Base-by-base conservation (phyloP, 92 coral and sea anemone species). In the Parazoanthus swiftii region DNA sequence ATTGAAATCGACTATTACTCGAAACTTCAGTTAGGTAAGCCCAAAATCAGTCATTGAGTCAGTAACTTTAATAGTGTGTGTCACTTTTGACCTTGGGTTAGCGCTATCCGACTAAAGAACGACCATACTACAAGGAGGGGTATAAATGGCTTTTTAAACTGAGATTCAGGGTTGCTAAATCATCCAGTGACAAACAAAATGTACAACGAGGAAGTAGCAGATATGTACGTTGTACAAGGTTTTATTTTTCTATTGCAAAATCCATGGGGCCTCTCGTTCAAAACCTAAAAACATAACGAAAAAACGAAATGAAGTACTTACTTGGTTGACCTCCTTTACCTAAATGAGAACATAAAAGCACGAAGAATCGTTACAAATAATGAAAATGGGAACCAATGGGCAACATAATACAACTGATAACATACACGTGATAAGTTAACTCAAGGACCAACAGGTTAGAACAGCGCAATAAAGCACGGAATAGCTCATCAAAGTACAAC, bases 171-270 rank as follows among this genome's bases (percentile, higher is more conserved):
- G 59, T 13, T 54, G 59, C 14, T 54, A 54, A 3, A 54, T 54
- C 3, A 11, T 54, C 59, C 7, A 54, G 14, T 20, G 9, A 13
- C 59, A 54, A 54, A 3, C 59, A 54, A 54, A 13, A 13, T 54
- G 59, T 54, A 54, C 3, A 20, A 54, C 20, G 59, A 54, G 20
- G 20, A 20, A 7, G 51, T 48, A 7, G 9, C 11, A 29, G 33
- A 29, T 29, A 7, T 48, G 51, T 48, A 48, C 4, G 11, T 48
- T 48, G 77, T 79, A 90, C 92, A 89, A 48, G 91, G 90, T n/a
- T 90, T 89, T 48, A 6, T 48, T 11, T 48, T 48, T 48, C 51
- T 7, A 13, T 54, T 54, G 16, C 3, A 54, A 11, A 54, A 13
- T 14, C 2, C 59, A 11, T 13, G 2, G 18, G 59, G 3, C 13